Conservation (phyloP, 2,888 invertebrate genomes). For the Scaptodrosophila latifasciaeformis region DNA sequence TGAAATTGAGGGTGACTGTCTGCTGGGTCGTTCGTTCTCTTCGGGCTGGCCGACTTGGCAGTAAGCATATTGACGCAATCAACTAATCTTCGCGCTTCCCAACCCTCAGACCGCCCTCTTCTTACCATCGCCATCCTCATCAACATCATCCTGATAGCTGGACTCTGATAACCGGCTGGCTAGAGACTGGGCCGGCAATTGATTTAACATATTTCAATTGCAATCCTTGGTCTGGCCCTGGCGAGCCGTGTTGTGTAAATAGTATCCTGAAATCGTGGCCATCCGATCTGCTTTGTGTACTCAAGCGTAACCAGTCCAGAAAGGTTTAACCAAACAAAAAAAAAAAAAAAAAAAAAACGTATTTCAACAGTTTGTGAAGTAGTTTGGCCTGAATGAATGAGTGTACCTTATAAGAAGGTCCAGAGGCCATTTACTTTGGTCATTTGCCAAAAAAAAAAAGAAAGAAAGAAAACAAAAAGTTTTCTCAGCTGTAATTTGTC, state of each 20-base stretch:
- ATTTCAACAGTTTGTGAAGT: slow-evolving; percentile 42
- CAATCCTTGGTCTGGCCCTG: neutral
- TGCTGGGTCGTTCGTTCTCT: neutral
- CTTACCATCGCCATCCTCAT: slow-evolving; percentile 1
- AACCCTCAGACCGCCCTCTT: slow-evolving; percentile 22
- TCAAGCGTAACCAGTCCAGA: slow-evolving; percentile 23
- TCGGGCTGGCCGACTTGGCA: slow-evolving; percentile 33
- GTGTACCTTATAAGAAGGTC: neutral
- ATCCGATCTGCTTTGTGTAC: slow-evolving; percentile 35
- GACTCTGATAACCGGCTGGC: slow-evolving; percentile 21
- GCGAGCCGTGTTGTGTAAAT: slow-evolving; percentile 19
- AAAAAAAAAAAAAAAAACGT: neutral
- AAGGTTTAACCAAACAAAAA: slow-evolving; percentile 1
- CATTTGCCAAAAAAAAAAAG: slow-evolving; percentile 52
- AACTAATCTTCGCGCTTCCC: slow-evolving; percentile 75
- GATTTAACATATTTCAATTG: slow-evolving; percentile 44
- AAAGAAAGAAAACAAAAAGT: slow-evolving; percentile 24
- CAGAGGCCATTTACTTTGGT: slow-evolving; percentile 41
- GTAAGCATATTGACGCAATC: slow-evolving; percentile 75
- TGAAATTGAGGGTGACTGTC: slow-evolving; percentile 25
- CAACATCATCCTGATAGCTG: slow-evolving; percentile 19
- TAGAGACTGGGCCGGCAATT: slow-evolving; percentile 13
- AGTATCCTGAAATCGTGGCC: slow-evolving; percentile 1
- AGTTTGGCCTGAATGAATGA: slow-evolving; percentile 17
- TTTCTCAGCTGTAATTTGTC: slow-evolving; percentile 48